Percentiles rank a stretch among this genome's conserved stretches.
phyloP scores from a whole-genome alignment of 2,797 vertebrate genomes.

The Megalops cyprinoides region DNA sequence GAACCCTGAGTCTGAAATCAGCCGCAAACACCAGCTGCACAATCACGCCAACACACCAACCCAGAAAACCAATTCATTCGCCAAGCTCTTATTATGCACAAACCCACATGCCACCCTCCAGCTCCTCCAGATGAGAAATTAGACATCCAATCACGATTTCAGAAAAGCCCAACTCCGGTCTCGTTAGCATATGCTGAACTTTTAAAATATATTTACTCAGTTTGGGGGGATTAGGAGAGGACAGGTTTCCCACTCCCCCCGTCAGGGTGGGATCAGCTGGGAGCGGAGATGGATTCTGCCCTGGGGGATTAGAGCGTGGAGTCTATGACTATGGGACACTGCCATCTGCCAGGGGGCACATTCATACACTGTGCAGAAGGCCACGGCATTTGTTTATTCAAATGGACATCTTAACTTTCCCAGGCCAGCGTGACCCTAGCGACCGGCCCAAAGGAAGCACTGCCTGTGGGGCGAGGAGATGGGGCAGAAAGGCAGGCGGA shows the following conservation, averaged over 20 bases:
- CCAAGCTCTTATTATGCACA: conserved; percentile 24
- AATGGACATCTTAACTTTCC: conserved; percentile 63
- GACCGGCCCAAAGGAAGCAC: conserved; percentile 45
- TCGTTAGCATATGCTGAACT: conserved; percentile 30
- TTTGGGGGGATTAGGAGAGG: conserved; percentile 46
- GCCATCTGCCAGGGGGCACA: conserved; percentile 61
- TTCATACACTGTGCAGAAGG: conserved; percentile 61
- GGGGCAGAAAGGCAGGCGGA: conserved; percentile 48
- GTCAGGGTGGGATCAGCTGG: conserved; percentile 59
- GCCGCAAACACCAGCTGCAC: conserved; percentile 25
- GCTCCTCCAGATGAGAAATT: conserved; percentile 42
- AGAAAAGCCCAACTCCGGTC: conserved; percentile 25
- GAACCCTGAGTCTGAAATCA: conserved; percentile 32
- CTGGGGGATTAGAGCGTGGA: conserved; percentile 50
- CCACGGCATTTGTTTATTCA: conserved; percentile 59
- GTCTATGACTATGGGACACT: conserved; percentile 57
- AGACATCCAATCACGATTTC: conserved; percentile 47
- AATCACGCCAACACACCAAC: conserved; percentile 32
- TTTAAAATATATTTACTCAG: conserved; percentile 50
- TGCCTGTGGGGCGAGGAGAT: conserved; percentile 48
- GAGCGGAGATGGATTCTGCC: conserved; percentile 54
- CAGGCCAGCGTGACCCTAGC: conserved; percentile 60
- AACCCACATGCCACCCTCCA: conserved; percentile 5
- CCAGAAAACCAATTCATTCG: conserved; percentile 18
- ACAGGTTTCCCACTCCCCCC: conserved; percentile 25